Base-by-base conservation (phyloP, 1,140 invertebrate species). In the Drosophila punjabiensis region DNA sequence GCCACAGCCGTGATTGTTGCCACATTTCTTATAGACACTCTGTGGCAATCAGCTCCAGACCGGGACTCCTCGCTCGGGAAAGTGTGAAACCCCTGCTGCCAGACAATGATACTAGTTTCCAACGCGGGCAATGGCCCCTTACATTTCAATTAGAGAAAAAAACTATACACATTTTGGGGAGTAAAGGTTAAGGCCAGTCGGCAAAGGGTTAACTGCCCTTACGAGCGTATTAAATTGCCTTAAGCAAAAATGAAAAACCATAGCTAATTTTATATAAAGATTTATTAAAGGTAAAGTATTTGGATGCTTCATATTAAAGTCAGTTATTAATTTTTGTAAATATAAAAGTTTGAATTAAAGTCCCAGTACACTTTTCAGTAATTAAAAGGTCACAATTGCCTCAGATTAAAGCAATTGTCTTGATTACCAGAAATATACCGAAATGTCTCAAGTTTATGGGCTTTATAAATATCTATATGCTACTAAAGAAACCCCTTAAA, bases 11-110 rank as follows among this genome's bases (percentile, higher is more conserved):
- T 55, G 24, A 47, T 24, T 24, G 68, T 87, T 82, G 78, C 82
- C 81, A 82, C 81, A 81, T 79, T 74, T 43, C 81, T 81, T 71
- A 78, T 68, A 81, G 84, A 62, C 37, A 89, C 65, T 69, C 63
- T 69, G 79, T 77, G 84, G 76, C 71, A 73, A 82, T 67, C 45
- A 37, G 32, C 56, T 28, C 32, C 30, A 35, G 47, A 4, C 28
- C 39, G 35, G 52, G 39, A 68, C 69, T 47, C 53, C 20, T 24
- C 16, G 56, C 20, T 24, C 16, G 56, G 45, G 16, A 39, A 56
- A 56, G 64, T 65, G 59, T 60, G 79, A 76, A 64, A 77, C 47
- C 62, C 67, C 56, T 75, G 64, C 45, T 53, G 3, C 30, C 37
- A 63, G 28, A 53, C 53, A 70, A 30, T 66, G 75, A 71, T 50